Conservation (phyloP, 2,888 invertebrate species). For the Lithophane leautieri region DNA sequence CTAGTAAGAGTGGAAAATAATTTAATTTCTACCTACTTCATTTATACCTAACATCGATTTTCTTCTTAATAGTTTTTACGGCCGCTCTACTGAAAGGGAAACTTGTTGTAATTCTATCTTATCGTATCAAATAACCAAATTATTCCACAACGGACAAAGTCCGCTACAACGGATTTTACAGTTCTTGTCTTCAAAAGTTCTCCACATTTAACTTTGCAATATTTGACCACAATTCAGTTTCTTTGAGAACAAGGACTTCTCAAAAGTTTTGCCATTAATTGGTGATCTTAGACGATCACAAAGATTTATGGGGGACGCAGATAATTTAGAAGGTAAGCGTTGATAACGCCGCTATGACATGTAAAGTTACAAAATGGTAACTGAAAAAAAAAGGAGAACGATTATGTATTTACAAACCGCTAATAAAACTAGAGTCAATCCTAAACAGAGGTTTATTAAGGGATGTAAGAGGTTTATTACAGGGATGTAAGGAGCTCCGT, state of each 20-base stretch:
- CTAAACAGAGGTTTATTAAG: not conserved
- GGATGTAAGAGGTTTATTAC: not conserved
- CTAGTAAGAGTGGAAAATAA: not conserved
- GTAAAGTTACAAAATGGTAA: not conserved
- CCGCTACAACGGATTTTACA: slow-evolving; percentile 5
- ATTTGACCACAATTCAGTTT: slow-evolving; percentile 50
- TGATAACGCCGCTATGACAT: slow-evolving; percentile 4
- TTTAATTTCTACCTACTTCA: not conserved
- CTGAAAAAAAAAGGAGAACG: not conserved
- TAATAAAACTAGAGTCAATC: not conserved
- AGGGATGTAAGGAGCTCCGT: no score
- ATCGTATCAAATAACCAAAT: slow-evolving; percentile 17
- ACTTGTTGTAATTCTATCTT: not conserved
- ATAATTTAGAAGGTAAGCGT: slow-evolving; percentile 20
- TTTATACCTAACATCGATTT: not conserved
- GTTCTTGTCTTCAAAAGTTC: slow-evolving; percentile 13
- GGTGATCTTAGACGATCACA: slow-evolving; percentile 44
- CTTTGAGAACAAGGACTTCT: slow-evolving; percentile 37
- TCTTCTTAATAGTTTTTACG: not conserved
- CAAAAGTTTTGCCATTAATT: slow-evolving; percentile 43
- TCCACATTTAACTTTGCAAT: slow-evolving; percentile 33
- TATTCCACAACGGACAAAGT: slow-evolving; percentile 5
- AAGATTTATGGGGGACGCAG: slow-evolving; percentile 42
- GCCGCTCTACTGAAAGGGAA: not conserved
- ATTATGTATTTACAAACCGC: not conserved